Evolutionary conservation across 2,888 invertebrate species (phyloP).

Genomic region (Sceliomorpha sp.): DNA sequence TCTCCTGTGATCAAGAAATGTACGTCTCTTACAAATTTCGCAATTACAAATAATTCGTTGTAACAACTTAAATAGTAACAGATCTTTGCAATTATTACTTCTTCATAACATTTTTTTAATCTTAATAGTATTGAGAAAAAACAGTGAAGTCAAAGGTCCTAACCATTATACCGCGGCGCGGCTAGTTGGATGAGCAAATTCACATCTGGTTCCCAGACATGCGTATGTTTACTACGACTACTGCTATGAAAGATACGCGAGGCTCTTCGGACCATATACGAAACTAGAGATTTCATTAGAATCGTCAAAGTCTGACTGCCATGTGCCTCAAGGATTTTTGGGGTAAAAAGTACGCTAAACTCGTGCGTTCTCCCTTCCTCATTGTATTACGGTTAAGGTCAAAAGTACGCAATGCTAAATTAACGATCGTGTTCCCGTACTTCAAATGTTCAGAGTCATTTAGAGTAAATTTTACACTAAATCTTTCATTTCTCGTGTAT

Average conservation of each 20-base stretch:
- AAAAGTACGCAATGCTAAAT: constrained; percentile 29
- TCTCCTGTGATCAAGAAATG: no score
- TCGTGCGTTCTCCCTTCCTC: constrained; percentile 43
- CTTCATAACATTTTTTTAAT: no score
- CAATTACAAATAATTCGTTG: no score
- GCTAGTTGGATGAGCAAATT: constrained; percentile 8
- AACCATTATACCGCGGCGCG: constrained; percentile 6
- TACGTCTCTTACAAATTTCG: no score
- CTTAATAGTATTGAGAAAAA: background rate
- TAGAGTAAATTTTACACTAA: no score
- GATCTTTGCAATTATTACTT: no score
- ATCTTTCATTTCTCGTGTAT: no score
- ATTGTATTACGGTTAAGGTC: constrained; percentile 41
- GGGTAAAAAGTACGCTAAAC: constrained; percentile 29
- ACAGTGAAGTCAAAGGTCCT: background rate
- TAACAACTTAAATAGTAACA: no score
- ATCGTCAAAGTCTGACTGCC: constrained; percentile 41
- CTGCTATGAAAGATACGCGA: constrained; percentile 2
- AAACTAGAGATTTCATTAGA: constrained; percentile 52
- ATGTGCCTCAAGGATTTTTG: constrained; percentile 29
- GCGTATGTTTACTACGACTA: constrained; percentile 3
- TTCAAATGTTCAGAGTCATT: no score
- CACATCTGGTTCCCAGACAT: constrained; percentile 46
- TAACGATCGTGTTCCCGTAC: constrained; percentile 16
- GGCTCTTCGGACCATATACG: constrained; percentile 45